Conservation (phyloP, 2,113 vertebrate species). For the Tragelaphus scriptus region DNA sequence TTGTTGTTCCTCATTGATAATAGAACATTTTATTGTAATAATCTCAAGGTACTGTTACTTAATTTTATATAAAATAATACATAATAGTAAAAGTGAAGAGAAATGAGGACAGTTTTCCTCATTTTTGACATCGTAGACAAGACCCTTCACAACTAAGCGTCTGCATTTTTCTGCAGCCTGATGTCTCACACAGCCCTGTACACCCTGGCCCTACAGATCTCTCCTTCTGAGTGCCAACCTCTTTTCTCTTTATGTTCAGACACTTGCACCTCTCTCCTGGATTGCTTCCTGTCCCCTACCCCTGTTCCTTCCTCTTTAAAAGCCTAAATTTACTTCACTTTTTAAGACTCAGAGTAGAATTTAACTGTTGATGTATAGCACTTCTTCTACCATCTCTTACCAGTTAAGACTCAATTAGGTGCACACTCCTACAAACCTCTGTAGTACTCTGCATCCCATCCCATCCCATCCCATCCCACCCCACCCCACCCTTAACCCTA, state of each 20-base stretch:
- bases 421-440: background rate
- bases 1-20: background rate
- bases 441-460: background rate
- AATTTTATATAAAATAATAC: background rate
- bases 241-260: background rate
- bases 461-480: background rate
- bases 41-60: background rate
- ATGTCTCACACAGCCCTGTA: background rate
- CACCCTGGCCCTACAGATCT: rapidly evolving
- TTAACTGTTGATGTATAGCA: background rate
- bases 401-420: background rate
- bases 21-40: background rate
- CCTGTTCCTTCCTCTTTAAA: background rate
- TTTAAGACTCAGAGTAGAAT: background rate
- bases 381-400: background rate
- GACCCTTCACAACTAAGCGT: background rate
- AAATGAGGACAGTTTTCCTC: background rate
- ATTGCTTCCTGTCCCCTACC: background rate
- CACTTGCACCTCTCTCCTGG: background rate
- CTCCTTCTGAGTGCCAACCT: background rate
- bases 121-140: background rate
- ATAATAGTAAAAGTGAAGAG: background rate
- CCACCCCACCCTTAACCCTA: background rate
- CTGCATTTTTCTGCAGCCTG: background rate
- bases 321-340: background rate